Percentiles rank a stretch among this genome's conserved stretches.
Evolutionary conservation across 2,113 vertebrate genomes (phyloP).

Genomic region (Myocastor coypus): DNA sequence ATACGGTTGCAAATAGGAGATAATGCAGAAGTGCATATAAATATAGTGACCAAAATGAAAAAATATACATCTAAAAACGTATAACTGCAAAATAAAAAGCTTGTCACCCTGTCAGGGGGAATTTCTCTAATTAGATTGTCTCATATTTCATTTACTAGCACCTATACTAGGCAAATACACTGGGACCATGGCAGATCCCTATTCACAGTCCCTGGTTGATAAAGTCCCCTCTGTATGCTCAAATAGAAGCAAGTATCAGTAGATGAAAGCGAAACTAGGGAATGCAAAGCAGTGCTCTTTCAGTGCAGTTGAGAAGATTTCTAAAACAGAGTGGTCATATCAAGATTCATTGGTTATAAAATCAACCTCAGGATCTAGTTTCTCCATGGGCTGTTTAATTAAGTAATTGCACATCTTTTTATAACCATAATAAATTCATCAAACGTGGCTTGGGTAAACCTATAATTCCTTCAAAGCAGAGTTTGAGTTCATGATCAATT

Average conservation of each 20-base stretch:
- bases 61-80: neutral
- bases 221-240: neutral
- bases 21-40: no score
- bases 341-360: neutral
- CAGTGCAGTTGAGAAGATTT: conserved; percentile 6
- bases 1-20: conserved; percentile 12
- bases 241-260: neutral
- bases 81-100: neutral
- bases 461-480: neutral
- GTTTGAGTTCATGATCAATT: conserved; percentile 14
- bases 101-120: neutral
- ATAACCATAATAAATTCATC: conserved; percentile 15
- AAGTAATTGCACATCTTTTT: conserved; percentile 17
- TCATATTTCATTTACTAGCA: neutral
- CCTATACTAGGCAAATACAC: neutral
- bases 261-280: neutral
- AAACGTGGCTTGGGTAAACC: neutral
- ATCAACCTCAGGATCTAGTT: conserved; percentile 6
- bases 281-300: neutral
- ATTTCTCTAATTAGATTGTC: neutral
- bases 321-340: neutral
- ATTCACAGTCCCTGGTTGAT: neutral
- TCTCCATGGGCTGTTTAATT: neutral
- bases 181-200: neutral
- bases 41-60: neutral